Evolutionary conservation across 2,888 invertebrate genomes (phyloP), one percentile per base, ranked within the genome.

Genomic region (Tolmerus cingulatus): DNA sequence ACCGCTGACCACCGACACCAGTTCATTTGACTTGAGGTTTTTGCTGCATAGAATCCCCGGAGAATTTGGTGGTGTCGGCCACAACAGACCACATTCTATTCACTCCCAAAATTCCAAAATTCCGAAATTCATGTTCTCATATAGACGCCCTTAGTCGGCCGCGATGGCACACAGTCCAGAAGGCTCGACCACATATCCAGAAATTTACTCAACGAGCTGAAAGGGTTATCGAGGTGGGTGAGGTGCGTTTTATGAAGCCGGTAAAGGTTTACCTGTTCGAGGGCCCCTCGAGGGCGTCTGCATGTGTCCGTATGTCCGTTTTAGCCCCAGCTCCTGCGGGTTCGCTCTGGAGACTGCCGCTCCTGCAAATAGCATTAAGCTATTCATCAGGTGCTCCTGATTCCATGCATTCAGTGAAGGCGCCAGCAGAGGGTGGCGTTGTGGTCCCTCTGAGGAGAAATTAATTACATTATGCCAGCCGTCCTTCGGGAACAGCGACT

Each of bases 1-100:
- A 27, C 23, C 23, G 66, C 12, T 66, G 66, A 66, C 66, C 66
- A 23, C 66, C 23, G 9, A 27, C 66, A 66, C 66, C 66, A 27
- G 23, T 66, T 23, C 66, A 66, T 66, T 66, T 23, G 66, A 66
- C 66, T 66, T 66, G 66, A 76, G 34, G 76, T 78, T 81, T 51
- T 19, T 55, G 51, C 55, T 55, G 51, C 27, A 81, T 30, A 34
- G n/a, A 27, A 66, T 43, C 55, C 27, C n/a, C 23, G 40, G 46
- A 55, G 81, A 55, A 55, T 46, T 30, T 57, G 14, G 55, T 37
- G 55, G 30, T 37, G 55, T 51, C 55, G 55, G 37, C 81, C 51
- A 55, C 81, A 81, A 51, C 14, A 85, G 30, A 34, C 77, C 87
- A 34, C 78, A 85, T 85, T 85, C 87, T 84, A 85, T 87, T 87